These are phyloP conservation scores for Sphaerophoria rueppellii DNA, from an alignment of 2,888 invertebrate species.

Conservation along the genomic window DNA sequence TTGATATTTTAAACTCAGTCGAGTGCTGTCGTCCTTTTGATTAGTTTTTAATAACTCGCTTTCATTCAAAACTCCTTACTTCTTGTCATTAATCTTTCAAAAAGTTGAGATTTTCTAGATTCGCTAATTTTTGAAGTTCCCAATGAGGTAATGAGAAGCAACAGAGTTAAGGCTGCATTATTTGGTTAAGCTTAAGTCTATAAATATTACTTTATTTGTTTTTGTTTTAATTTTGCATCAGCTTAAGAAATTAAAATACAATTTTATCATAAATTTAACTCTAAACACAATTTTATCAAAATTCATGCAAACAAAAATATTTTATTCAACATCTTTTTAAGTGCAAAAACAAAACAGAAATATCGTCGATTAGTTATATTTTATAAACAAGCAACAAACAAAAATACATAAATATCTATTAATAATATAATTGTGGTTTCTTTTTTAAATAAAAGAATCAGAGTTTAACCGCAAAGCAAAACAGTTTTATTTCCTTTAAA, in stretches of 20 bases:
- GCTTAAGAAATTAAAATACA: slow-evolving; percentile 29
- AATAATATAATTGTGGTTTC: no score
- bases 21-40: slow-evolving; percentile 22
- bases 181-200: slow-evolving; percentile 46
- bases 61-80: slow-evolving; percentile 55
- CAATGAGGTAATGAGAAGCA: slow-evolving; percentile 36
- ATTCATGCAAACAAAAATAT: no score
- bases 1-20: not conserved
- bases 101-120: slow-evolving; percentile 30
- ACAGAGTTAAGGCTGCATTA: slow-evolving; percentile 44
- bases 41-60: slow-evolving; percentile 38
- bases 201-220: slow-evolving; percentile 1
- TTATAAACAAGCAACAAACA: no score
- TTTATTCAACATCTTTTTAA: not conserved
- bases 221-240: slow-evolving; percentile 25
- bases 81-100: slow-evolving; percentile 45
- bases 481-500: no score
- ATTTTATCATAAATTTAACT: no score
- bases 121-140: slow-evolving; percentile 41
- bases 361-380: no score
- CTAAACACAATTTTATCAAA: no score
- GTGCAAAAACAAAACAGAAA: not conserved
- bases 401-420: no score
- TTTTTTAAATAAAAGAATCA: no score
- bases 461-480: no score